These are phyloP conservation scores for Acrossocheilus fasciatus DNA, from an alignment of 2,797 vertebrate genomes.

Conservation along the genomic window DNA sequence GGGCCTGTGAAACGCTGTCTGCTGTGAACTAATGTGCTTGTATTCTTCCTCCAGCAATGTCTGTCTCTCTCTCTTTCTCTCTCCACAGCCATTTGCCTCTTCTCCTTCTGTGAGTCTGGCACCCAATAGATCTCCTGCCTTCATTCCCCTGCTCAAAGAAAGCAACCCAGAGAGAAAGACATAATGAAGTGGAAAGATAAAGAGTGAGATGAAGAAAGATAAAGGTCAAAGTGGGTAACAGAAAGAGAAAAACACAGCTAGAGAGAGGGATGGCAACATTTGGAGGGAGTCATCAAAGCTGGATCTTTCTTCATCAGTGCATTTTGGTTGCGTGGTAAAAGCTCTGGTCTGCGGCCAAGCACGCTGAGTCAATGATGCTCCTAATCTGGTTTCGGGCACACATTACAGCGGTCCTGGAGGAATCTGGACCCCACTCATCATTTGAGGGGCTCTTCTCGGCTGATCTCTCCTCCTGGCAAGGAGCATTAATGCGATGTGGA, in stretches of 20 bases:
- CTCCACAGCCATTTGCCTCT: slow-evolving; percentile 61
- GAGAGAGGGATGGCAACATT: slow-evolving; percentile 16
- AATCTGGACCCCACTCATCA: slow-evolving; percentile 43
- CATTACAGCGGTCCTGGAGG: slow-evolving; percentile 39
- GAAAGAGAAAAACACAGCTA: not conserved
- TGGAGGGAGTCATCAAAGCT: slow-evolving; percentile 30
- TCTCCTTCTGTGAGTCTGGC: slow-evolving; percentile 29
- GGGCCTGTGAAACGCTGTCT: slow-evolving; percentile 41
- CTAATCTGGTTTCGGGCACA: slow-evolving; percentile 44
- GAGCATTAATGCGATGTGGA: slow-evolving; percentile 45
- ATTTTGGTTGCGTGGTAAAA: slow-evolving; percentile 31
- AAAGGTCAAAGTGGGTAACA: slow-evolving; percentile 28
- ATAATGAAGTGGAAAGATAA: slow-evolving; percentile 38
- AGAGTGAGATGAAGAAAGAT: slow-evolving; percentile 9
- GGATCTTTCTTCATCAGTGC: slow-evolving; percentile 25
- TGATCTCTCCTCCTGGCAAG: slow-evolving; percentile 50
- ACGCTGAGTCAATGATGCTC: slow-evolving; percentile 37
- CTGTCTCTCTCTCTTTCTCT: slow-evolving; percentile 42
- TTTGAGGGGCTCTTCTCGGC: slow-evolving; percentile 29
- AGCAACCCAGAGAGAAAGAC: slow-evolving; percentile 8
- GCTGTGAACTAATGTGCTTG: slow-evolving; percentile 57
- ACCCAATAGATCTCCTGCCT: slow-evolving; percentile 38
- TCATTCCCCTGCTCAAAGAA: slow-evolving; percentile 29
- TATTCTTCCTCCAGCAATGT: slow-evolving; percentile 54
- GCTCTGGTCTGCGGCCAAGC: slow-evolving; percentile 28